Conservation (phyloP, 2,888 invertebrate species). For the Platycnemis pennipes region DNA sequence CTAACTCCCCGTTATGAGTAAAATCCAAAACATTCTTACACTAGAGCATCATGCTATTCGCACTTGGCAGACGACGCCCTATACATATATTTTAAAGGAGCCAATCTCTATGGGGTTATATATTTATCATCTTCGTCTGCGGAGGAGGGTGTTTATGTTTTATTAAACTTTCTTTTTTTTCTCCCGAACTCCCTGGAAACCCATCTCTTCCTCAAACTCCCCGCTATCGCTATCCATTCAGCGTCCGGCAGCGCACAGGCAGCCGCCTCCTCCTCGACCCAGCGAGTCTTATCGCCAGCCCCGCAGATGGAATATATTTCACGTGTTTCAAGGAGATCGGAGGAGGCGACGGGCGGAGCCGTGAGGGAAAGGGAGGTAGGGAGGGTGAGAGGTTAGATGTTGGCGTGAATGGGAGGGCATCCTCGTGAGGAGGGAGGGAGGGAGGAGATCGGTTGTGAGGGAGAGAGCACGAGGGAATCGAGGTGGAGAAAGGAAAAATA, state of each 20-base stretch:
- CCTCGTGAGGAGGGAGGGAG: background rate
- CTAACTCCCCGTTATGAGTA: background rate
- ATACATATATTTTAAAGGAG: background rate
- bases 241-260: conserved; percentile 72
- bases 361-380: background rate
- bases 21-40: background rate
- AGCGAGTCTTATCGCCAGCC: conserved; percentile 74
- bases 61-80: background rate
- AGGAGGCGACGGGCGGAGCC: background rate
- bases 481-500: background rate
- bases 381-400: background rate
- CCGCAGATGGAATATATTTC: conserved; percentile 87
- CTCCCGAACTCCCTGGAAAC: conserved; percentile 7
- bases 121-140: conserved; percentile 38
- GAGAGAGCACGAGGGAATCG: background rate
- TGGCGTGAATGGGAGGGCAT: conserved; percentile 43
- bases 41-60: background rate
- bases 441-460: too few species aligned
- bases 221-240: conserved; percentile 61
- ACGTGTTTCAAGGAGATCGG: conserved; percentile 79
- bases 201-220: conserved; percentile 64
- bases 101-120: background rate
- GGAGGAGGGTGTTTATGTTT: conserved; percentile 55
- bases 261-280: conserved; percentile 74
- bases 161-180: conserved; percentile 20